Percentiles rank a stretch among this genome's conserved stretches.
Evolutionary conservation across 53 echinoderm and acorn worm genomes (phyloP).

Genomic region (Temnopleurus reevesii): DNA sequence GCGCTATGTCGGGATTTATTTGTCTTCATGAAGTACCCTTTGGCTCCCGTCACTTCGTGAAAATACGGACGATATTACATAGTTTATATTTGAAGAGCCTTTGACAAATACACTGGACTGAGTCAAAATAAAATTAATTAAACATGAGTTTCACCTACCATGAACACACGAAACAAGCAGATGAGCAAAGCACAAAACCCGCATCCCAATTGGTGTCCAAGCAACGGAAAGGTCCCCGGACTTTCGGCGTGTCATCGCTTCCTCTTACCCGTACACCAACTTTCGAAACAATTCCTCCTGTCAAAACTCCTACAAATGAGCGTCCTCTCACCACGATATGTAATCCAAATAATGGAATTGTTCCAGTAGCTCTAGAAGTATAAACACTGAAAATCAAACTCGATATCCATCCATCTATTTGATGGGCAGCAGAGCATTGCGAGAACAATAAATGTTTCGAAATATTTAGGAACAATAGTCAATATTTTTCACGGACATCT

Average conservation of each 20-base stretch:
- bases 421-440: not conserved
- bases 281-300: not conserved
- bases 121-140: no score
- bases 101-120: not conserved
- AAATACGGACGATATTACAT: no score
- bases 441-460: not conserved
- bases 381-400: not conserved
- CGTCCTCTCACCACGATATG: not conserved
- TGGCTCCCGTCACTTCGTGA: no score
- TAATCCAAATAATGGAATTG: not conserved
- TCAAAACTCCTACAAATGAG: not conserved
- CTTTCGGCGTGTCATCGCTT: conserved; percentile 17
- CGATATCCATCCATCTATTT: not conserved
- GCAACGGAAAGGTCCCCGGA: conserved; percentile 13
- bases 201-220: not conserved
- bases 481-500: no score
- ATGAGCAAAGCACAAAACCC: not conserved
- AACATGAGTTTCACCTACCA: not conserved
- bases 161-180: not conserved
- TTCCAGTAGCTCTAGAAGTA: not conserved
- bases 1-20: no score
- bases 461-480: not conserved
- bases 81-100: no score
- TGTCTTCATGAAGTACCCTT: no score
- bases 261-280: not conserved